A percentile compares a stretch with the other conserved stretches of the same genome.
These are phyloP conservation scores for Notamacropus eugenii DNA, from an alignment of 2,797 vertebrate species.

Conservation along the genomic window DNA sequence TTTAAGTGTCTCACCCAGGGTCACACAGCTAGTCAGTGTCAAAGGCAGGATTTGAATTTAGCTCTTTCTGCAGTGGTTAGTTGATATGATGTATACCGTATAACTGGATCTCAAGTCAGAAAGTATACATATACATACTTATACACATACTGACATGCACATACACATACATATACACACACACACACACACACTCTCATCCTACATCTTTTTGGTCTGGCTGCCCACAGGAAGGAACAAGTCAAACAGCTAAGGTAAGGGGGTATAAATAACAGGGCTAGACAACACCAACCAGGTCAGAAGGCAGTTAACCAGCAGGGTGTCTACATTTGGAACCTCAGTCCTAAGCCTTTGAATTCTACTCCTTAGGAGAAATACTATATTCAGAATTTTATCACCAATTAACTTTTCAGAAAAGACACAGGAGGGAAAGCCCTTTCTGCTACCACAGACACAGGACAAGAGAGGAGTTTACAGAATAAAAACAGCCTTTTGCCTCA, in stretches of 20 bases:
- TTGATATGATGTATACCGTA: too few species aligned
- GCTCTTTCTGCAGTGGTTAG: too few species aligned
- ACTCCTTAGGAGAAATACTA: not conserved
- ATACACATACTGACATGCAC: too few species aligned
- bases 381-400: not conserved
- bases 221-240: not conserved
- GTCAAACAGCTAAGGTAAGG: not conserved
- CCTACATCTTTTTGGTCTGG: not conserved
- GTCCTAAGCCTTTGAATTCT: not conserved
- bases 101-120: too few species aligned
- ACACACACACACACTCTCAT: not conserved
- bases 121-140: too few species aligned
- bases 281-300: not conserved
- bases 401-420: constrained; percentile 20
- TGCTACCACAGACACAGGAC: constrained; percentile 16
- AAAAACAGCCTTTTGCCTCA: constrained; percentile 52
- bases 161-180: too few species aligned
- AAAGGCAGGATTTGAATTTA: too few species aligned
- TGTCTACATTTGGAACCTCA: not conserved
- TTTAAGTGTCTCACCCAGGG: too few species aligned
- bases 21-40: too few species aligned
- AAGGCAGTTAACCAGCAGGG: not conserved
- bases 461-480: constrained; percentile 40
- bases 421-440: constrained; percentile 46
- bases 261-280: not conserved